A percentile compares a stretch with the other conserved stretches of the same genome.
These are phyloP conservation scores for Enchytraeus crypticus DNA, from an alignment of 2,888 invertebrate species.

Conservation along the genomic window DNA sequence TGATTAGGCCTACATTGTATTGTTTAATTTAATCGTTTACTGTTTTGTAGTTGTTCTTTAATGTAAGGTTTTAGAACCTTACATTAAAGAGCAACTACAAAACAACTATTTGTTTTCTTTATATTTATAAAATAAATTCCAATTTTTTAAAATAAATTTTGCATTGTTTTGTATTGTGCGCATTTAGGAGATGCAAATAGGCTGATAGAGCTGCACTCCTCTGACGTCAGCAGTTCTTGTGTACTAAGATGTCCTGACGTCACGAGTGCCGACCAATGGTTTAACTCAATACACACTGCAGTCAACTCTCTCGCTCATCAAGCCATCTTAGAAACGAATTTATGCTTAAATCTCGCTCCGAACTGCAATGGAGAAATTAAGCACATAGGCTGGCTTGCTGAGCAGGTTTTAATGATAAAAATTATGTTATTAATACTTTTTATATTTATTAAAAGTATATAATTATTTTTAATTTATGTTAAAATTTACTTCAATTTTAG, in stretches of 20 bases:
- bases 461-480: no score
- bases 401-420: no score
- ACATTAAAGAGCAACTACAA: no score
- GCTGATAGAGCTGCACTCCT: slow-evolving; percentile 74
- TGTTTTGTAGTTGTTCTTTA: not conserved
- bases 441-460: no score
- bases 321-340: slow-evolving; percentile 72
- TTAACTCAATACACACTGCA: slow-evolving; percentile 74
- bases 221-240: slow-evolving; percentile 83
- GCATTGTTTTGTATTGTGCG: no score
- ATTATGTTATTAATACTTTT: no score
- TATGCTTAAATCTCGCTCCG: slow-evolving; percentile 61
- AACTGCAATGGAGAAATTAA: slow-evolving; percentile 58
- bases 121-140: no score
- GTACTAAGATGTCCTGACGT: slow-evolving; percentile 60
- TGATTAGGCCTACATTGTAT: no score
- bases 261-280: slow-evolving; percentile 52
- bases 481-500: no score
- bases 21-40: not conserved
- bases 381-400: slow-evolving; percentile 82
- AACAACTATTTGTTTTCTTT: no score
- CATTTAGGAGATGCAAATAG: no score
- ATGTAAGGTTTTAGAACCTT: not conserved
- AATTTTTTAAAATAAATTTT: no score
- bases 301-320: slow-evolving; percentile 69